Evolutionary conservation across 2,797 vertebrate genomes (phyloP).

Genomic region (Betta splendens): DNA sequence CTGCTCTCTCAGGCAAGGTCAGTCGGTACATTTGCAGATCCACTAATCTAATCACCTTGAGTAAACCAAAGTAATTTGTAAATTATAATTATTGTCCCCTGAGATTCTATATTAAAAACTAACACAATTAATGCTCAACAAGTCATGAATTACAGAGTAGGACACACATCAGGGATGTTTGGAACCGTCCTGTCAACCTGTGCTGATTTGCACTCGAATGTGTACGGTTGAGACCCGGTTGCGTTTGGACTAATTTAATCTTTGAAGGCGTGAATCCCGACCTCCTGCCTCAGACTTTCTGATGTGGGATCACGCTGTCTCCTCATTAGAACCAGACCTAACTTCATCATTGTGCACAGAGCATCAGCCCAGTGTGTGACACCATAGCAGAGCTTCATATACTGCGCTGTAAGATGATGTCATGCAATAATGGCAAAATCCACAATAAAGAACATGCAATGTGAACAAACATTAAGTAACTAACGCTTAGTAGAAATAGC

Average conservation of each 20-base stretch:
- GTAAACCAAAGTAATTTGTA: neutral
- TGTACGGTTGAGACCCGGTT: neutral
- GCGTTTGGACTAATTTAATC: neutral
- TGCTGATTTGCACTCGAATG: neutral
- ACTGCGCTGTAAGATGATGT: no score
- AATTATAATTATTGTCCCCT: neutral
- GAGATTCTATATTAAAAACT: neutral
- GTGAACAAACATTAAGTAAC: no score
- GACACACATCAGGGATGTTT: neutral
- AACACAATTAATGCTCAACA: neutral
- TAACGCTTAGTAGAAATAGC: neutral
- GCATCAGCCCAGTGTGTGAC: neutral
- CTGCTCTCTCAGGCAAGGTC: neutral
- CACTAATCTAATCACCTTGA: neutral
- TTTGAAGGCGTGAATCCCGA: neutral
- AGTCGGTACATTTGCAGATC: neutral
- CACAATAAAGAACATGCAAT: neutral
- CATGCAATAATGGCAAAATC: no score
- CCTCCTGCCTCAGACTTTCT: neutral
- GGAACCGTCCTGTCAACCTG: no score
- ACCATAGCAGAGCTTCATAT: neutral
- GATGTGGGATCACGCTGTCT: neutral
- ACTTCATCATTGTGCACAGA: neutral
- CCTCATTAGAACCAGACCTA: neutral
- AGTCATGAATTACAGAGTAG: no score